phyloP scores from a whole-genome alignment of 2,888 invertebrate species.

The Diarsia rubi region DNA sequence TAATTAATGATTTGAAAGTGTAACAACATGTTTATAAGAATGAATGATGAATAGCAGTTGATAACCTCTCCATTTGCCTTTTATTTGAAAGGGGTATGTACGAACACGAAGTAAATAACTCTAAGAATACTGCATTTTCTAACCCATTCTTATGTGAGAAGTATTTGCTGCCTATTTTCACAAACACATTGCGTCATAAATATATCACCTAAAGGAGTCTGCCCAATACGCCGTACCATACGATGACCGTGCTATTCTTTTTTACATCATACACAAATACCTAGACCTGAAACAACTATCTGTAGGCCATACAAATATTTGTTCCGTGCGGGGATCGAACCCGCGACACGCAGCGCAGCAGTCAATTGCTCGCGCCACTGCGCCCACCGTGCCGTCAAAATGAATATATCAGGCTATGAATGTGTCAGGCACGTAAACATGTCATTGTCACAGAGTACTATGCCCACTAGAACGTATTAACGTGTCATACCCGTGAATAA shows the following conservation, averaged over 20 bases:
- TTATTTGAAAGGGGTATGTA: background rate
- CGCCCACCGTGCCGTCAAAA: no score
- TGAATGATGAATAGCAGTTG: background rate
- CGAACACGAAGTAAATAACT: conserved; percentile 6
- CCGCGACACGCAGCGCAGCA: no score
- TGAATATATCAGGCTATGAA: no score
- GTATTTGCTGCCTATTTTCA: conserved; percentile 2
- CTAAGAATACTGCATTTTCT: background rate
- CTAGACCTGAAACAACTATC: no score
- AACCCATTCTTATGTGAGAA: background rate
- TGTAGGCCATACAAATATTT: no score
- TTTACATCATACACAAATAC: no score
- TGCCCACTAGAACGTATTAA: background rate
- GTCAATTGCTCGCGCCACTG: no score
- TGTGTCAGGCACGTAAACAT: background rate
- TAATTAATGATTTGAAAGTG: conserved; percentile 32
- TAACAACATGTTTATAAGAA: conserved; percentile 16
- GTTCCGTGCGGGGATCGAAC: no score
- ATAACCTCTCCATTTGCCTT: background rate
- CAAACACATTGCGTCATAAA: background rate
- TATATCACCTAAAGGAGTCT: background rate
- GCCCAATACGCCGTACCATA: background rate
- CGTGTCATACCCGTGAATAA: background rate
- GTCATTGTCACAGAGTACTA: background rate
- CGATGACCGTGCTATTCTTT: background rate